Conservation (phyloP, 2,113 vertebrate species). For the Paralichthys olivaceus region DNA sequence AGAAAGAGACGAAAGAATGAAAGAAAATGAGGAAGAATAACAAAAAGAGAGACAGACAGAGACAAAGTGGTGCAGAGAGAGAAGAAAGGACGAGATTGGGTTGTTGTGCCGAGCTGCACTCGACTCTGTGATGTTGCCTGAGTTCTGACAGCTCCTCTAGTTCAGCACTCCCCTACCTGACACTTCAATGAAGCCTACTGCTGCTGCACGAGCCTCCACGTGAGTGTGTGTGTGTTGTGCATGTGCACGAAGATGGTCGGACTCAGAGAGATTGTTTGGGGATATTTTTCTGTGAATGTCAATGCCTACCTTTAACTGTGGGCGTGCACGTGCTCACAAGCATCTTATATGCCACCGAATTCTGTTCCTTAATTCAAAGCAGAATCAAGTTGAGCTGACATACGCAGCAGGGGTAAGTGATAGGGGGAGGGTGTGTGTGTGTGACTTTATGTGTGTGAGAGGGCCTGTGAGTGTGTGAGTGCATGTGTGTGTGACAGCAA, state of each 20-base stretch:
- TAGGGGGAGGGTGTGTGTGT: constrained; percentile 21
- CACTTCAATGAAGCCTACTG: constrained; percentile 61
- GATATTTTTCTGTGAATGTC: constrained; percentile 40
- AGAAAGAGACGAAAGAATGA: background rate
- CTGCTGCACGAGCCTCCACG: constrained; percentile 34
- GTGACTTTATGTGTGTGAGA: constrained; percentile 32
- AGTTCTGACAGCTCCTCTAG: constrained; percentile 72
- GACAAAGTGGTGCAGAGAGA: constrained; percentile 43
- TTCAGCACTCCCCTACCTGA: constrained; percentile 66
- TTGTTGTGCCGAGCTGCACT: constrained; percentile 55
- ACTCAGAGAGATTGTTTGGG: constrained; percentile 26
- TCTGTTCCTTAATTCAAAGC: constrained; percentile 76
- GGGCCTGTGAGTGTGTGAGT: constrained; percentile 7
- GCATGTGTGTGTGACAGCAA: constrained; percentile 63
- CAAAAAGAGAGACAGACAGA: constrained; percentile 32
- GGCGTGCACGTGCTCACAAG: constrained; percentile 4
- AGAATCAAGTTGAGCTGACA: constrained; percentile 71
- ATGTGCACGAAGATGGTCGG: constrained; percentile 4
- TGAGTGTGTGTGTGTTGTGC: constrained; percentile 15
- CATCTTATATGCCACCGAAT: constrained; percentile 63
- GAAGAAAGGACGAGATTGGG: constrained; percentile 50
- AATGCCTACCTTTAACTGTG: constrained; percentile 14
- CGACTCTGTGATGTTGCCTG: constrained; percentile 64
- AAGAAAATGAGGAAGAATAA: background rate
- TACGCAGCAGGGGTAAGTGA: constrained; percentile 59